Conservation (phyloP, 2,888 invertebrate genomes). For the Entomobrya proxima region DNA sequence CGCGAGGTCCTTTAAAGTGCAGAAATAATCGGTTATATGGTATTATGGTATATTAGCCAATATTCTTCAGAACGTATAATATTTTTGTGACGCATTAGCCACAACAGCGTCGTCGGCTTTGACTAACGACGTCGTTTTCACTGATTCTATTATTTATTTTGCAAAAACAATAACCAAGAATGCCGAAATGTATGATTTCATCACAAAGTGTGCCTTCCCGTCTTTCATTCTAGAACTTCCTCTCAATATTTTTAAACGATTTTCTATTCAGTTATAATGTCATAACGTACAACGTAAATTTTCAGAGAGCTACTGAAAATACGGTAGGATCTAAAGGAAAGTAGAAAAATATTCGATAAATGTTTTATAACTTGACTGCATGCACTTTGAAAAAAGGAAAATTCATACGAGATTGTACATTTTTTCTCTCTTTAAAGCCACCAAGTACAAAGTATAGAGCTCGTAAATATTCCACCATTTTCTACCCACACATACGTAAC, state of each 20-base stretch:
- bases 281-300: too few species aligned
- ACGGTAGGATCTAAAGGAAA: too few species aligned
- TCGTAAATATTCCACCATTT: background rate
- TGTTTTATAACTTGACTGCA: too few species aligned
- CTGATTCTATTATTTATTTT: background rate
- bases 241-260: too few species aligned
- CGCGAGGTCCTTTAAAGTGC: background rate
- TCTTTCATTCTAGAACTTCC: too few species aligned
- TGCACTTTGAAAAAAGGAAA: conserved; percentile 15
- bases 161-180: background rate
- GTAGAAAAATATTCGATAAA: too few species aligned
- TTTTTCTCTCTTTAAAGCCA: background rate
- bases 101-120: background rate
- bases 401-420: conserved; percentile 42
- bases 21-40: background rate
- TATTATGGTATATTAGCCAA: background rate
- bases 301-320: too few species aligned
- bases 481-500: background rate
- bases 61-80: too few species aligned
- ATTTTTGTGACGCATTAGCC: background rate
- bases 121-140: too few species aligned
- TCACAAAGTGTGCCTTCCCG: too few species aligned
- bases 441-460: background rate
- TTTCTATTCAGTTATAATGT: too few species aligned
- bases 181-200: background rate